phyloP scores from a whole-genome alignment of 2,113 vertebrate genomes.

The Tringa solitaria region DNA sequence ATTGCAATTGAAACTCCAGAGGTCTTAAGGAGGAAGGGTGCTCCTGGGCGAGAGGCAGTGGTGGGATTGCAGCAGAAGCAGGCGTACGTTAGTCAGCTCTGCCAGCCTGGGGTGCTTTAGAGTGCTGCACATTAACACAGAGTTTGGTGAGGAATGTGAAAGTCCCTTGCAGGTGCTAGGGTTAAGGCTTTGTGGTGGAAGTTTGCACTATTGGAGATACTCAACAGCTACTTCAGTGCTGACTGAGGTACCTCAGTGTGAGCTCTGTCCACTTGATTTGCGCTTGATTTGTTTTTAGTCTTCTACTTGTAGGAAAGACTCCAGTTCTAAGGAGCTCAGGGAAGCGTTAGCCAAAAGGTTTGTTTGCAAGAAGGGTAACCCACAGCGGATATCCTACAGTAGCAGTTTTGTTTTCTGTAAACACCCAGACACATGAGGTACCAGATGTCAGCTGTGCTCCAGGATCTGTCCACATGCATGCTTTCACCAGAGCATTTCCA shows the following conservation, averaged over 20 bases:
- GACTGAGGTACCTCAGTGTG: neutral
- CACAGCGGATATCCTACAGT: neutral
- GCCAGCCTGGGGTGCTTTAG: neutral
- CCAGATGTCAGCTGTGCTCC: slow-evolving; percentile 16
- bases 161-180: neutral
- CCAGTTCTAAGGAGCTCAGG: neutral
- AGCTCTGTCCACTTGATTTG: neutral
- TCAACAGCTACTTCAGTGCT: neutral
- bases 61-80: neutral
- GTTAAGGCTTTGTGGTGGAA: neutral
- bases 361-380: slow-evolving; percentile 20
- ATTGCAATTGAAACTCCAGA: neutral
- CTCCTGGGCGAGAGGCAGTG: fast-evolving
- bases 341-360: neutral
- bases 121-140: neutral
- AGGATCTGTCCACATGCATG: neutral
- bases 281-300: neutral
- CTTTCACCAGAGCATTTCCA: neutral
- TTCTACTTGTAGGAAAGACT: neutral
- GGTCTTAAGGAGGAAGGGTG: neutral
- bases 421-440: slow-evolving; percentile 1
- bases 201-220: neutral
- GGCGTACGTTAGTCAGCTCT: neutral
- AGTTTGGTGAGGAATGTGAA: neutral
- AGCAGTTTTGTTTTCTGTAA: slow-evolving; percentile 36